These are phyloP conservation scores for Ferdinandea cuprea DNA, from an alignment of 2,888 invertebrate genomes.

Conservation along the genomic window DNA sequence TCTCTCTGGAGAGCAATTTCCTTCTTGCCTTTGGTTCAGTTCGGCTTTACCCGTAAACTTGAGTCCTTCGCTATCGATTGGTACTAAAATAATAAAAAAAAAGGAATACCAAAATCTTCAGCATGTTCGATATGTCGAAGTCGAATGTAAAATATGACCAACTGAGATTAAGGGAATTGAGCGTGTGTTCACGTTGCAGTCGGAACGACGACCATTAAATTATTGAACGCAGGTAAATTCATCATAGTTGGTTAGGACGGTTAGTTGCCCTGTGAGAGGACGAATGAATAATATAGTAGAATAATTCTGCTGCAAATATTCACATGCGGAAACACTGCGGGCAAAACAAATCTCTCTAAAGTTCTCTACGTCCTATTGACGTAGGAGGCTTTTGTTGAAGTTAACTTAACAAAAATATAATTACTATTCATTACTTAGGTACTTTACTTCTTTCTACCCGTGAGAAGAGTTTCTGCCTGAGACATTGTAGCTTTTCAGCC, in stretches of 20 bases:
- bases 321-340: not conserved
- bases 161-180: conserved; percentile 33
- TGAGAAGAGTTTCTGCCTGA: too few relatives aligned
- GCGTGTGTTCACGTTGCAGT: conserved; percentile 2
- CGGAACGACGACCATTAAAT: conserved; percentile 29
- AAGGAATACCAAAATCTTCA: conserved; percentile 13
- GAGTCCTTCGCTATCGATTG: conserved; percentile 24
- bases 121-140: conserved; percentile 8
- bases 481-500: too few relatives aligned
- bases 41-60: not conserved
- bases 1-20: conserved; percentile 39
- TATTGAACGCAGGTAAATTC: conserved; percentile 15
- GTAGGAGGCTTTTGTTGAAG: too few relatives aligned
- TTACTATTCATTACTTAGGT: too few relatives aligned
- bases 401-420: too few relatives aligned
- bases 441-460: too few relatives aligned
- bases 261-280: not conserved
- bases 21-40: conserved; percentile 5
- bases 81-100: conserved; percentile 1
- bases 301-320: not conserved
- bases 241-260: too few relatives aligned
- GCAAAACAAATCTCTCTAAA: not conserved
- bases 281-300: not conserved
- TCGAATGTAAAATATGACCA: conserved; percentile 40
- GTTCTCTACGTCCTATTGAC: too few relatives aligned